These are phyloP conservation scores for Cynaeus angustus DNA, from an alignment of 2,888 invertebrate species.

Conservation along the genomic window DNA sequence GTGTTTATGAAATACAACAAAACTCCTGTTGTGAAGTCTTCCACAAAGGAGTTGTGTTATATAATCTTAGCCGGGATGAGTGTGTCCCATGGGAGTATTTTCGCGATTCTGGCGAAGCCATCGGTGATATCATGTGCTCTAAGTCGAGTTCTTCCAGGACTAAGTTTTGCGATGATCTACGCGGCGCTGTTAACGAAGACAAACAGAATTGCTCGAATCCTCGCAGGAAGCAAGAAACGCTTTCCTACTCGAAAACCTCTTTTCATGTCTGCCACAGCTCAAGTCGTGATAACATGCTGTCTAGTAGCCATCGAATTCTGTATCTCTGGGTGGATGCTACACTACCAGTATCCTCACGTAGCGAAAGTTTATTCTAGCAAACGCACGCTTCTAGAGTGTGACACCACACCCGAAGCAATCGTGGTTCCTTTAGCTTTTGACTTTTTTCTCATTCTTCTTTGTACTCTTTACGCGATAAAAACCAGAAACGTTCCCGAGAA, in stretches of 20 bases:
- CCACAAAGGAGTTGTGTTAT: conserved; percentile 80
- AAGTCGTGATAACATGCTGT: conserved; percentile 78
- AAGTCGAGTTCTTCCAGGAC: conserved; percentile 59
- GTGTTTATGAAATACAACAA: conserved; percentile 80
- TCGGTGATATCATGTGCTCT: conserved; percentile 73
- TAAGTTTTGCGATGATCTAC: conserved; percentile 84
- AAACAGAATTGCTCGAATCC: conserved; percentile 83
- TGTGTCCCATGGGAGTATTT: conserved; percentile 76
- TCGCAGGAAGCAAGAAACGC: conserved; percentile 82
- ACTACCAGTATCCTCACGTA: conserved; percentile 77
- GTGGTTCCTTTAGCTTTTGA: conserved; percentile 81
- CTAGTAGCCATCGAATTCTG: conserved; percentile 80
- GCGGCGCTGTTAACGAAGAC: conserved; percentile 85
- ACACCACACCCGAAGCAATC: conserved; percentile 76
- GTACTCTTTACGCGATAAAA: conserved; percentile 85
- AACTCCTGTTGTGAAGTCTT: conserved; percentile 86
- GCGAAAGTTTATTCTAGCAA: conserved; percentile 73
- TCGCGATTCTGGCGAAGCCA: conserved; percentile 79
- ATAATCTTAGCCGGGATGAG: conserved; percentile 79
- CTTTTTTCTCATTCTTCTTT: conserved; percentile 80
- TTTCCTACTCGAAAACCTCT: conserved; percentile 80
- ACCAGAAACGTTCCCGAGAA: conserved; percentile 87
- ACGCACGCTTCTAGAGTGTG: conserved; percentile 78
- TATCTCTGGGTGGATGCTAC: conserved; percentile 76
- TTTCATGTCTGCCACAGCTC: conserved; percentile 77